These are phyloP conservation scores for Tetramorium alpestre DNA, from an alignment of 1,140 invertebrate species.

Conservation along the genomic window DNA sequence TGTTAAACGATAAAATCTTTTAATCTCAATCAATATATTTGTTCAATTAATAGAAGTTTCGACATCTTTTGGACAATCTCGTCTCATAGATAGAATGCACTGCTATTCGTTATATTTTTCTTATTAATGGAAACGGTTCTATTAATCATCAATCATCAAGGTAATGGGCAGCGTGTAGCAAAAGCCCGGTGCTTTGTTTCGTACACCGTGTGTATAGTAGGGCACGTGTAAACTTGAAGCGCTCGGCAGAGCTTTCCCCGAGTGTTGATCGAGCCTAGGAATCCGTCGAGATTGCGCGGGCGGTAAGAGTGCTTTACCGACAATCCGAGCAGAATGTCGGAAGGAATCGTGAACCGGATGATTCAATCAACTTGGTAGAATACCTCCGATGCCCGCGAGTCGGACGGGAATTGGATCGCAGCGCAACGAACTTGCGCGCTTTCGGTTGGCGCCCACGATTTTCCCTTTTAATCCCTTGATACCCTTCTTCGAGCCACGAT, in stretches of 20 bases:
- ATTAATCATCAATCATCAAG: constrained; percentile 47
- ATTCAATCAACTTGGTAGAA: constrained; percentile 61
- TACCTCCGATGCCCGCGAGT: constrained; percentile 50
- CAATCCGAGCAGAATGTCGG: constrained; percentile 46
- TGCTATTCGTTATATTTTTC: not conserved
- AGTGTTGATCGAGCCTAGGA: constrained; percentile 68
- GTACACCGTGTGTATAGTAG: constrained; percentile 15
- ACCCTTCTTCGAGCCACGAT: not conserved
- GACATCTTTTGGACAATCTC: not conserved
- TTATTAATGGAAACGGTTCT: constrained; percentile 4
- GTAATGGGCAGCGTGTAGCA: constrained; percentile 7
- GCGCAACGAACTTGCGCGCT: constrained; percentile 50
- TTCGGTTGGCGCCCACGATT: constrained; percentile 28
- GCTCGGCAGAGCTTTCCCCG: not conserved
- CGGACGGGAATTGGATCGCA: constrained; percentile 54
- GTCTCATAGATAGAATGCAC: too few species aligned
- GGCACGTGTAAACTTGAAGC: constrained; percentile 36
- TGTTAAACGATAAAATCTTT: not conserved
- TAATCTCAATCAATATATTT: not conserved
- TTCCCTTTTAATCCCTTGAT: constrained; percentile 56
- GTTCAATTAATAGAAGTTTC: not conserved
- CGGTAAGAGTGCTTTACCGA: constrained; percentile 58
- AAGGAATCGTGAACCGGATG: constrained; percentile 61
- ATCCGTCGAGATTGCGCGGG: constrained; percentile 53
- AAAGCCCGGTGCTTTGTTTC: constrained; percentile 22